Evolutionary conservation across 2,888 invertebrate genomes (phyloP), one percentile per base, ranked within the genome.

Genomic region (Alsophila aescularia): DNA sequence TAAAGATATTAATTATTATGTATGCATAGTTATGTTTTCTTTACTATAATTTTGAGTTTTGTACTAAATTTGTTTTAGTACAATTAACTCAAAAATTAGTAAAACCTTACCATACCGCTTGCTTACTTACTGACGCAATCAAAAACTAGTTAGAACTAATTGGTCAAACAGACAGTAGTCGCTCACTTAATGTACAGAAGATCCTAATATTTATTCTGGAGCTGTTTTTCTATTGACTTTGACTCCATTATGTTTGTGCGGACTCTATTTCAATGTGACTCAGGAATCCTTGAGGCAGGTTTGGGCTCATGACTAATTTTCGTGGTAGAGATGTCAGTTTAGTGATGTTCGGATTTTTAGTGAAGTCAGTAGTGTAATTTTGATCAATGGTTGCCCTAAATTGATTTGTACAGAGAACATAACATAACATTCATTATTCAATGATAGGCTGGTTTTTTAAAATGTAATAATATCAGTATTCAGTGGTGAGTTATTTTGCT

Each of bases 221-320:
- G 2, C 37, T 35, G 21, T 54, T 54, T 8, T 37, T 48, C 40
- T 59, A 31, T 41, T 50, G 45, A 44, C 40, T 58, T 58, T 55
- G 52, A 40, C 27, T 31, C 49, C 52, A 52, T 41, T 47, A 45
- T 62, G 43, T 53, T 55, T 58, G 50, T 53, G 24, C 39, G 16
- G 34, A 53, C 42, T 55, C 39, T 51, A 50, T 47, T 57, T 52
- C 15, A 55, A 60, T 52, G 62, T 75, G 77, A 76, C 58, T 76
- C 77, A 76, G 69, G 66, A 61, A 63, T 63, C 64, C 50, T 63
- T 62, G 65, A 51, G 52, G 56, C 60, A 66, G 64, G 69, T 68
- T 66, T 62, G 62, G 66, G 68, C 67, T 64, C 62, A 57, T 76
- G 76, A 76, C 72, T 76, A 76, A 76, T 55, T 36, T 72, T 60